Percentiles rank a stretch among this genome's conserved stretches.
Evolutionary conservation across 2,888 invertebrate species (phyloP).

Genomic region (Agonopterix subpropinquella): DNA sequence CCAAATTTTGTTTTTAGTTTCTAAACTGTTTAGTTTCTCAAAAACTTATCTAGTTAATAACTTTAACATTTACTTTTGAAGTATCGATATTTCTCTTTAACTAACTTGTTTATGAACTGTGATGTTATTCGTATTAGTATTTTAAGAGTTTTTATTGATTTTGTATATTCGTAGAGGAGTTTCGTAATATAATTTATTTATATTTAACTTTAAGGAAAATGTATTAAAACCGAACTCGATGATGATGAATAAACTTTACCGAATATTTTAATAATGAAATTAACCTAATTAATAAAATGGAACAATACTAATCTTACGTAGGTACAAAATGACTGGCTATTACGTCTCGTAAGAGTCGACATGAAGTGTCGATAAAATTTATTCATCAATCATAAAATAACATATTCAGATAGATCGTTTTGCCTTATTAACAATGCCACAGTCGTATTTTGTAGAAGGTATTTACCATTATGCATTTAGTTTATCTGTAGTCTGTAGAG

Average conservation of each 20-base stretch:
- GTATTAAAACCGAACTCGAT: conserved; percentile 27
- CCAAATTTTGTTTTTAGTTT: conserved; percentile 61
- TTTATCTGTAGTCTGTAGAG: too few species aligned
- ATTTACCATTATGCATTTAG: too few species aligned
- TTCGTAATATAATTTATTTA: conserved; percentile 73
- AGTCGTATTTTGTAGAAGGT: too few species aligned
- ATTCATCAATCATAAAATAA: background rate
- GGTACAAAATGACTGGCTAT: background rate
- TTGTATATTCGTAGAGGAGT: conserved; percentile 73
- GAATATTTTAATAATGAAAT: too few species aligned
- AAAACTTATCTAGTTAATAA: conserved; percentile 37
- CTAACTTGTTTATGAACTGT: conserved; percentile 75
- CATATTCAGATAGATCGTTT: background rate
- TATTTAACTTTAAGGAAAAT: conserved; percentile 32
- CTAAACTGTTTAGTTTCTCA: conserved; percentile 45
- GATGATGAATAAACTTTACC: conserved; percentile 35
- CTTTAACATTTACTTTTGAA: conserved; percentile 53
- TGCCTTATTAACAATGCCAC: background rate
- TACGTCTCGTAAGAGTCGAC: too few species aligned
- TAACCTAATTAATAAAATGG: background rate
- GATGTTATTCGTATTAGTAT: conserved; percentile 75
- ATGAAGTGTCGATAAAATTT: background rate
- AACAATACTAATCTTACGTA: background rate
- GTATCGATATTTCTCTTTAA: conserved; percentile 56
- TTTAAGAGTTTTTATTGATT: conserved; percentile 70